These are phyloP conservation scores for Drosophila anomalata DNA, from an alignment of 2,888 invertebrate species.

Conservation along the genomic window DNA sequence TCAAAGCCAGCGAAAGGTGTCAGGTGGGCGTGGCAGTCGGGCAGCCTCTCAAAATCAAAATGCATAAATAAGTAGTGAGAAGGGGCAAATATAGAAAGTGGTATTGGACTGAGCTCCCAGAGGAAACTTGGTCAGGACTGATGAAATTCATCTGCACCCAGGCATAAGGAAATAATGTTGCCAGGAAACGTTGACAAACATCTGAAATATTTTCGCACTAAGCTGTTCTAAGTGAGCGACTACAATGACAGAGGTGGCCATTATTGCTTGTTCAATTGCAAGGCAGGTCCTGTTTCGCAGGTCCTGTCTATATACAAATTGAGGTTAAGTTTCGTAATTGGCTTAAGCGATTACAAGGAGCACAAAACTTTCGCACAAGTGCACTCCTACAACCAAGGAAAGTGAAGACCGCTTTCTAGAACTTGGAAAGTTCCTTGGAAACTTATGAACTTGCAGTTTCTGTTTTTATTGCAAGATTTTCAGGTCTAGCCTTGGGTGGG, in stretches of 20 bases:
- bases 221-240: slow-evolving; percentile 56
- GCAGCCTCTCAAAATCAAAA: slow-evolving; percentile 62
- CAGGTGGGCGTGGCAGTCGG: slow-evolving; percentile 18
- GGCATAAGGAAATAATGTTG: slow-evolving; percentile 48
- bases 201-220: slow-evolving; percentile 46
- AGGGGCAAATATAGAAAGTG: neutral
- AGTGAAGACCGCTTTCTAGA: neutral
- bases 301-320: slow-evolving; percentile 43
- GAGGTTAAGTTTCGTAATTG: slow-evolving; percentile 76
- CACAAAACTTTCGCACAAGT: slow-evolving; percentile 46
- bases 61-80: slow-evolving; percentile 57
- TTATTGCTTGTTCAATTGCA: slow-evolving; percentile 26
- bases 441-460: slow-evolving; percentile 26
- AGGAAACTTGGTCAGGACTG: slow-evolving; percentile 8
- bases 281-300: slow-evolving; percentile 6
- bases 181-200: slow-evolving; percentile 21
- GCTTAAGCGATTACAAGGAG: slow-evolving; percentile 66
- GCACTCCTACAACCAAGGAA: slow-evolving; percentile 2
- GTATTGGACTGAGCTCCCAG: neutral
- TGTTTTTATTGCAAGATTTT: slow-evolving; percentile 2
- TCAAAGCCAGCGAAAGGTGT: slow-evolving; percentile 45
- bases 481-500: slow-evolving; percentile 15
- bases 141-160: slow-evolving; percentile 35
- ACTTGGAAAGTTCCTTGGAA: slow-evolving; percentile 37
- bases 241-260: slow-evolving; percentile 28